Evolutionary conservation across 2,888 invertebrate genomes (phyloP).

Genomic region (Gasteruption jaculator): DNA sequence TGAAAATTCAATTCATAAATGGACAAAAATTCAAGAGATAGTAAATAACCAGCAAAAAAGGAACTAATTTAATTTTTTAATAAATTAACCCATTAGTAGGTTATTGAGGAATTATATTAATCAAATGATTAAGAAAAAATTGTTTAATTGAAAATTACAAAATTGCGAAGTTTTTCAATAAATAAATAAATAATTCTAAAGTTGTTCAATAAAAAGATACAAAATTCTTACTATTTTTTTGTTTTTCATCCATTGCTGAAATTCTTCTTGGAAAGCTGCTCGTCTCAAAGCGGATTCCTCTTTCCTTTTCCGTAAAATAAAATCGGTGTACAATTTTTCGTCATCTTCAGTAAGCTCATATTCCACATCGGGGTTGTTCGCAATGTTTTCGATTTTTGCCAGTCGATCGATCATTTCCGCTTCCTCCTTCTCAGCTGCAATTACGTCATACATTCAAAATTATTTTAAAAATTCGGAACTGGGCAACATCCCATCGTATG

Average conservation of each 20-base stretch:
- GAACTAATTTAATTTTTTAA: no score
- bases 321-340: slow-evolving; percentile 27
- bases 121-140: no score
- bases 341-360: slow-evolving; percentile 34
- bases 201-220: slow-evolving; percentile 6
- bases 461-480: neutral
- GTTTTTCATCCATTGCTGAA: slow-evolving; percentile 17
- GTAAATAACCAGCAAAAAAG: no score
- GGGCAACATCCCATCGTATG: no score
- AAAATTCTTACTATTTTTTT: slow-evolving; percentile 15
- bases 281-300: slow-evolving; percentile 25
- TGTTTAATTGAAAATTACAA: no score
- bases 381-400: slow-evolving; percentile 25
- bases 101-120: no score
- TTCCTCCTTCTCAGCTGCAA: slow-evolving; percentile 13
- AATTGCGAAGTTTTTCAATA: no score
- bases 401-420: slow-evolving; percentile 12
- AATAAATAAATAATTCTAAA: no score
- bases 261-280: slow-evolving; percentile 21
- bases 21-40: no score
- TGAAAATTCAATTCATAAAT: no score
- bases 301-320: slow-evolving; percentile 25
- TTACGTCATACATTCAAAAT: no score
- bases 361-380: slow-evolving; percentile 33
- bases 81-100: no score